phyloP scores from a whole-genome alignment of 2,113 vertebrate genomes.

The Abramis brama region DNA sequence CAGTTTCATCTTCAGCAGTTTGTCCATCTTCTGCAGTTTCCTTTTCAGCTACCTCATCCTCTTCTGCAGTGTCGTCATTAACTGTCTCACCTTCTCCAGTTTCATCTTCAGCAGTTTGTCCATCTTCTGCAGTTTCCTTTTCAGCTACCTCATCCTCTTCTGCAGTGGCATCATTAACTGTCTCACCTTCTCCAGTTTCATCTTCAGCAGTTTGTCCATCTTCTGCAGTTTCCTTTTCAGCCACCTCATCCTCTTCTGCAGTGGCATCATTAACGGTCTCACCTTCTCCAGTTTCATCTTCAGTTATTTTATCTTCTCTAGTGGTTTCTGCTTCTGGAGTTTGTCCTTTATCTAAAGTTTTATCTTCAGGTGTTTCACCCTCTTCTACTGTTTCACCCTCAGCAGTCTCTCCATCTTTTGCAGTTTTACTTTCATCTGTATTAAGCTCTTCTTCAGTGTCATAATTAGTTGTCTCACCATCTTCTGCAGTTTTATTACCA shows the following conservation, averaged over 20 bases:
- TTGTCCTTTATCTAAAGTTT: constrained; percentile 19
- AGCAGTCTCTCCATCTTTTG: background rate
- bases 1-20: constrained; percentile 22
- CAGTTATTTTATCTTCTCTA: constrained; percentile 8
- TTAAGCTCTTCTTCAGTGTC: background rate
- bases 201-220: background rate
- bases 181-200: background rate
- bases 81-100: background rate
- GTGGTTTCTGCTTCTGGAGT: background rate
- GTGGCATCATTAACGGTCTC: background rate
- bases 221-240: background rate
- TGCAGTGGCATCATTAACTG: background rate
- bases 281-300: background rate
- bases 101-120: background rate
- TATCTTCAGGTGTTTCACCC: background rate
- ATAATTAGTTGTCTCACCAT: background rate
- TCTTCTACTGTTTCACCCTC: constrained; percentile 1
- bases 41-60: background rate
- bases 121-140: background rate
- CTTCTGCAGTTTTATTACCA: background rate
- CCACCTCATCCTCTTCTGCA: constrained; percentile 3
- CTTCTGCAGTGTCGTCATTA: constrained; percentile 12
- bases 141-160: constrained; percentile 10
- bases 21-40: constrained; percentile 27
- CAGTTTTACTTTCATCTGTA: background rate